Conservation (phyloP, 2,888 invertebrate species). For the Anarsia innoxiella region DNA sequence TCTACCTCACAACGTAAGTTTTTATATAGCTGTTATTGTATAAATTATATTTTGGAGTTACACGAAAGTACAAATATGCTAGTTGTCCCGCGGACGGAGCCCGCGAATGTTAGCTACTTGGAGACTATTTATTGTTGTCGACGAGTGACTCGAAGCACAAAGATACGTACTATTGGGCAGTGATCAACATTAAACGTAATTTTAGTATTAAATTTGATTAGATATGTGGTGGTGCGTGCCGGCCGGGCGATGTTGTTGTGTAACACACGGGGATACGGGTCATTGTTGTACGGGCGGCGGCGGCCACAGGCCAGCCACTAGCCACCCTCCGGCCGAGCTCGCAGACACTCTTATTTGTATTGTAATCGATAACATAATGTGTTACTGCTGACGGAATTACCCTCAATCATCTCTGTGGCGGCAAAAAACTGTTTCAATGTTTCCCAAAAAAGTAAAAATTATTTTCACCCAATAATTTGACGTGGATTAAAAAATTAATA, state of each 20-base stretch:
- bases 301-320: slow-evolving; percentile 48
- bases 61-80: slow-evolving; percentile 63
- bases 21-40: slow-evolving; percentile 71
- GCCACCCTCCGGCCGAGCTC: slow-evolving; percentile 44
- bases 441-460: too few species aligned
- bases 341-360: slow-evolving; percentile 59
- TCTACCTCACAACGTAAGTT: slow-evolving; percentile 68
- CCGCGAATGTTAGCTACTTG: slow-evolving; percentile 55
- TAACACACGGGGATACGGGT: slow-evolving; percentile 66
- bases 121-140: slow-evolving; percentile 66
- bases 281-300: slow-evolving; percentile 50
- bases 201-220: slow-evolving; percentile 71
- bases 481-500: neutral
- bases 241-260: slow-evolving; percentile 59
- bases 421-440: too few species aligned
- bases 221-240: slow-evolving; percentile 55
- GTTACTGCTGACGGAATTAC: slow-evolving; percentile 45
- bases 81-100: slow-evolving; percentile 54
- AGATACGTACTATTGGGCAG: slow-evolving; percentile 75
- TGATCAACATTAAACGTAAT: slow-evolving; percentile 75
- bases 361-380: slow-evolving; percentile 56
- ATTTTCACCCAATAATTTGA: too few species aligned
- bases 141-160: slow-evolving; percentile 71
- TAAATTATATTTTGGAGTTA: slow-evolving; percentile 71
- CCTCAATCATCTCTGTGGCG: slow-evolving; percentile 33